Percentiles rank a stretch among this genome's conserved stretches.
These are phyloP conservation scores for Psettodes erumei DNA, from an alignment of 2,113 vertebrate species.

Conservation along the genomic window DNA sequence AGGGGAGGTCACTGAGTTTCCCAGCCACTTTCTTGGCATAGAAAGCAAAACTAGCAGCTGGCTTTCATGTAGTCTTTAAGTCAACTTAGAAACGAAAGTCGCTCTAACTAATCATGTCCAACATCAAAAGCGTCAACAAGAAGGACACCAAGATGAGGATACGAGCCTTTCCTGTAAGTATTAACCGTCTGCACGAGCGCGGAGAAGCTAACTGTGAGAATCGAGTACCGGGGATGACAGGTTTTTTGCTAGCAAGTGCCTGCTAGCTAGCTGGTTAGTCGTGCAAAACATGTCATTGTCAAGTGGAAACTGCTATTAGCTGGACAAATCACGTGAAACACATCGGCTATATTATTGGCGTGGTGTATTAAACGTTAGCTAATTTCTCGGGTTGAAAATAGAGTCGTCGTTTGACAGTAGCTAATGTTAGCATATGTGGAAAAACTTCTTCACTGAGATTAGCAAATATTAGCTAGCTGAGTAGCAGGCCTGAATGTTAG, in stretches of 20 bases:
- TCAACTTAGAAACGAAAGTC: constrained; percentile 74
- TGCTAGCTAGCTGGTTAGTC: constrained; percentile 48
- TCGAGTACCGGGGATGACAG: constrained; percentile 50
- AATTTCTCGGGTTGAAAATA: constrained; percentile 1
- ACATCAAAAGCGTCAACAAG: constrained; percentile 92
- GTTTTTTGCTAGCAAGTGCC: constrained; percentile 41
- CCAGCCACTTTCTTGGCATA: constrained; percentile 56
- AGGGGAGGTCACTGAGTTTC: constrained; percentile 63
- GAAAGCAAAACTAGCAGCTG: constrained; percentile 56
- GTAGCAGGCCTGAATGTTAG: constrained; percentile 57
- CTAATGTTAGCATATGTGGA: constrained; percentile 24
- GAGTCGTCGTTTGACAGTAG: constrained; percentile 17
- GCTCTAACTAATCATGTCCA: constrained; percentile 89
- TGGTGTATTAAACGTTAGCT: neutral
- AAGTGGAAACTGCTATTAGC: constrained; percentile 3
- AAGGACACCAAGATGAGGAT: constrained; percentile 99
- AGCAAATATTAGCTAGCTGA: constrained; percentile 37
- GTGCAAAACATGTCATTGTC: constrained; percentile 33
- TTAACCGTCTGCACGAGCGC: constrained; percentile 35
- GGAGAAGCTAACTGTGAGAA: constrained; percentile 30
- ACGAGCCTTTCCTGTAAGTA: constrained; percentile 95
- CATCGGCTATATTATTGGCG: neutral
- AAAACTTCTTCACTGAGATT: constrained; percentile 35
- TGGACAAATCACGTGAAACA: neutral
- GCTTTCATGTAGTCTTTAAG: constrained; percentile 80